Percentiles rank a stretch among this genome's conserved stretches.
Conservation (phyloP, 2,888 invertebrate species). For the Pandemis cinnamomeana region DNA sequence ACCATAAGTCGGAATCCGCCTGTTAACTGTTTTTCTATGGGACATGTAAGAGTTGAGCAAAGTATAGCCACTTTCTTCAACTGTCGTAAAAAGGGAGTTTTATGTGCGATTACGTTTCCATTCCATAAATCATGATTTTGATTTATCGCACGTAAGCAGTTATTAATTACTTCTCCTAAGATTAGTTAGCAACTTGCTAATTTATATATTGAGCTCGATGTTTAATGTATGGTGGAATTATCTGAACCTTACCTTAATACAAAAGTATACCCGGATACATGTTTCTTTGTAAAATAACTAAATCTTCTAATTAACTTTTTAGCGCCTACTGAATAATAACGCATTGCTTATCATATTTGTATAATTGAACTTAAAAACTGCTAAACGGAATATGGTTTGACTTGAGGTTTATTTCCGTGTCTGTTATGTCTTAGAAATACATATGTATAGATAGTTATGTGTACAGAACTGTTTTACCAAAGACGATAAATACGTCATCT, state of each 20-base stretch:
- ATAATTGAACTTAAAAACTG: neutral
- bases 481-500: neutral
- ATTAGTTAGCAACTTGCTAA: neutral
- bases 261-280: neutral
- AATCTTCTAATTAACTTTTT: neutral
- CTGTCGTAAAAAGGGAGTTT: neutral
- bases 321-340: neutral
- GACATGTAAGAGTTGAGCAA: neutral
- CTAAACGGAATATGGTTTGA: neutral
- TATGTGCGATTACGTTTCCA: neutral
- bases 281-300: neutral
- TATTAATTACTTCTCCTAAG: neutral
- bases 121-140: slow-evolving; percentile 6
- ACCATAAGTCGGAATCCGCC: neutral
- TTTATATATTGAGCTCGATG: neutral
- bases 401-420: neutral
- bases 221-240: neutral
- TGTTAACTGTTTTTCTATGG: neutral
- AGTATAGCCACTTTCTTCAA: neutral
- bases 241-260: neutral
- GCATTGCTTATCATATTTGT: neutral
- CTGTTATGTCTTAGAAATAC: neutral
- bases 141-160: slow-evolving; percentile 3
- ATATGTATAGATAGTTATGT: neutral
- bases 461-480: neutral